phyloP scores from a whole-genome alignment of 1,140 invertebrate species.

The Andrena cerasifolii region DNA sequence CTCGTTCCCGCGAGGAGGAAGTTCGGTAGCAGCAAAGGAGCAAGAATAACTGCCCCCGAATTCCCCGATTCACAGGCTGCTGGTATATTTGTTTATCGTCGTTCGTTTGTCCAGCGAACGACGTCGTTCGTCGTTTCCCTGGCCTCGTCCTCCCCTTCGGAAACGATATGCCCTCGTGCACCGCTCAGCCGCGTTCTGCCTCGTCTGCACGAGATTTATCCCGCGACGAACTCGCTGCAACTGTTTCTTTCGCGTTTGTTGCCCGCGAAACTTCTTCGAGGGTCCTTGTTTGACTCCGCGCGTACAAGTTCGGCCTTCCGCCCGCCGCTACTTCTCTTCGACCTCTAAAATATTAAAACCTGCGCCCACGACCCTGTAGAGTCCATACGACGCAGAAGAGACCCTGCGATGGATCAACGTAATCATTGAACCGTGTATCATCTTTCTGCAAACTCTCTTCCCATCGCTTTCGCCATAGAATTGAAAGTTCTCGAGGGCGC shows the following conservation, averaged over 20 bases:
- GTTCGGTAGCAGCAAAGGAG: not conserved
- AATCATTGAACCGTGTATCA: too few species aligned
- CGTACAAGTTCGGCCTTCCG: not conserved
- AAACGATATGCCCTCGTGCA: not conserved
- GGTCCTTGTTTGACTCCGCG: constrained; percentile 8
- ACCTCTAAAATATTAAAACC: constrained; percentile 10
- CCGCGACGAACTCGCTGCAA: constrained; percentile 15
- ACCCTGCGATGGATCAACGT: too few species aligned
- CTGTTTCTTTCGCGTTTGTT: constrained; percentile 21
- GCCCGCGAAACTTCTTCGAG: not conserved
- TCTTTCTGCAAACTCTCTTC: too few species aligned
- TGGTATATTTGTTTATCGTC: constrained; percentile 13
- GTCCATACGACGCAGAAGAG: too few species aligned
- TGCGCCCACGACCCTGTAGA: too few species aligned
- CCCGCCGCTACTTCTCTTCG: not conserved
- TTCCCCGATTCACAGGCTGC: not conserved
- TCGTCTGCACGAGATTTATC: not conserved
- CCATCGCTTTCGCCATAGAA: too few species aligned
- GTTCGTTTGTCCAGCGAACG: not conserved
- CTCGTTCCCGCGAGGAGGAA: not conserved
- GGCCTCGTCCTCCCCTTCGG: not conserved
- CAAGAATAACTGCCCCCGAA: not conserved
- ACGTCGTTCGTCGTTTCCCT: not conserved
- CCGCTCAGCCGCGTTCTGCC: not conserved
- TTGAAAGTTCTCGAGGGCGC: too few species aligned